Base-by-base conservation (phyloP, 64 coral and sea anemone genomes). In the Platygyra sinensis region DNA sequence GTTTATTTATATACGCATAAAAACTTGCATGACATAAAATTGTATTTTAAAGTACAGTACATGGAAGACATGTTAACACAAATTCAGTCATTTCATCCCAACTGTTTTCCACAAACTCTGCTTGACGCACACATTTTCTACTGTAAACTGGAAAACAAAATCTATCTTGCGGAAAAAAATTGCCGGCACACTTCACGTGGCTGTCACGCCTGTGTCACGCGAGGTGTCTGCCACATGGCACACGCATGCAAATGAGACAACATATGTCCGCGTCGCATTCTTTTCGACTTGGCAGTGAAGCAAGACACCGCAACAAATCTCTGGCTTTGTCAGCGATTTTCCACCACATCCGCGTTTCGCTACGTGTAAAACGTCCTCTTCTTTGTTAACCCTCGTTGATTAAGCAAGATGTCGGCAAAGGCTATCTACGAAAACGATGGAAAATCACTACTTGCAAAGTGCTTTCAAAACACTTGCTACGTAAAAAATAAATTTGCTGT, bases 381-480 rank as follows among this genome's bases (percentile, higher is more conserved):
- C 16, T 67, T 20, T 62, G 15, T 72, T 51, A 12, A 71, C 19
- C 24, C 7, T 38, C 36, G 59, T 5, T 22, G 80, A 19, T 64
- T 14, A 50, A n/a, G 10, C 63, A 93, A 50, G 30, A 96, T 96
- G 94, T 96, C 94, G 20, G 94, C 94, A 15, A 96, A 96, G 46
- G 94, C 94, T 18, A 96, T 96, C 15, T 90, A 82, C 80, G 94
- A 96, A 90, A 75, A 75, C 32, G 94, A 96, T 13, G 94, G 94
- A 78, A 96, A 96, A 80, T 93, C 87, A 30, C 76, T 96, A 28
- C 62, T 96, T 10, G 77, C 80, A 60, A 93, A 89, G 27, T 96
- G 84, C 17, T 62, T 93, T 28, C 25, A 90, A 20, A 89, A 28
- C 86, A 62, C 38, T 19, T 87, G 76, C 72, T 96, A 90, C 60